Percentiles rank a stretch among this genome's conserved stretches.
Evolutionary conservation across 2,113 vertebrate genomes (phyloP).

Genomic region (Myotis yumanensis): DNA sequence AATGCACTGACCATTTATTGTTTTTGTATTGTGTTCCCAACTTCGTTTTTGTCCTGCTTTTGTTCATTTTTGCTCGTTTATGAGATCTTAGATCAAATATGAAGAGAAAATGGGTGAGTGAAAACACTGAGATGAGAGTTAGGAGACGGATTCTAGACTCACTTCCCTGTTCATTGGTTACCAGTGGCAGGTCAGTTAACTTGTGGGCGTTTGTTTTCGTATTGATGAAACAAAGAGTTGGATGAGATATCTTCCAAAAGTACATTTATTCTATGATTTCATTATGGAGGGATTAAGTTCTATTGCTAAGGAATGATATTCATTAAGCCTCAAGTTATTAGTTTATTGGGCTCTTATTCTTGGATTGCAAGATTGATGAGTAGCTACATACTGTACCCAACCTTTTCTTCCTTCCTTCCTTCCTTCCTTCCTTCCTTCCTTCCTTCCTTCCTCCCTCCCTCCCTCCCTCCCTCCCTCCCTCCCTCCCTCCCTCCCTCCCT

Average conservation of each 20-base stretch:
- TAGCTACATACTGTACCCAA: neutral
- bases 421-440: no score
- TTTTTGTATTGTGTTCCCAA: constrained; percentile 41
- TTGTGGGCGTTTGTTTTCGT: neutral
- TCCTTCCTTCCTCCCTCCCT: no score
- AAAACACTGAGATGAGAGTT: neutral
- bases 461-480: no score
- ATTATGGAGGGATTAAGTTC: constrained; percentile 3
- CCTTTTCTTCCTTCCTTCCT: no score
- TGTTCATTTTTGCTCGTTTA: constrained; percentile 12
- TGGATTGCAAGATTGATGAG: neutral
- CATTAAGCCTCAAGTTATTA: constrained; percentile 2
- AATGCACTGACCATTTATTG: neutral
- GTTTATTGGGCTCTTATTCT: constrained; percentile 35
- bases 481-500: no score
- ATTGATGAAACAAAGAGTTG: neutral
- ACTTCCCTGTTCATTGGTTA: neutral
- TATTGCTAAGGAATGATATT: neutral
- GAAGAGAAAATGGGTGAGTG: neutral
- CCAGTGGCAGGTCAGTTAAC: neutral
- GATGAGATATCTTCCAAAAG: neutral
- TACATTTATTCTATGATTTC: constrained; percentile 9
- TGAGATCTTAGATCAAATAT: neutral
- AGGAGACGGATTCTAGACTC: neutral
- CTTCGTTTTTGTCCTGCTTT: constrained; percentile 26